These are phyloP conservation scores for Sinella curviseta DNA, from an alignment of 1,140 invertebrate species.

Conservation along the genomic window DNA sequence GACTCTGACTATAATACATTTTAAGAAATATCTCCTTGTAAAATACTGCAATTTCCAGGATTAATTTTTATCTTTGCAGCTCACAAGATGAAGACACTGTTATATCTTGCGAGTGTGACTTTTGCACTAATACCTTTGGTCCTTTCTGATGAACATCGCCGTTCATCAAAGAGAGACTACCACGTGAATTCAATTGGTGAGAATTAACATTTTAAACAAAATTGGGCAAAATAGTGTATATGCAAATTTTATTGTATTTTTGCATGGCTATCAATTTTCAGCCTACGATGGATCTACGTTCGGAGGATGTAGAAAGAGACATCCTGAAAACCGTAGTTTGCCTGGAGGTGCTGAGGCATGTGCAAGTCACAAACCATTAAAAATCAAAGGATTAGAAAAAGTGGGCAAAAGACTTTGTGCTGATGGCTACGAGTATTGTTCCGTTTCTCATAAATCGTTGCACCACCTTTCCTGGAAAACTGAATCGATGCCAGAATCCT, in stretches of 20 bases:
- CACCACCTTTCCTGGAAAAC: constrained; percentile 17
- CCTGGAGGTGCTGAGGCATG: constrained; percentile 6
- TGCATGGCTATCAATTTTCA: neutral
- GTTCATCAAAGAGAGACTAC: neutral
- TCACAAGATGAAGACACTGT: neutral
- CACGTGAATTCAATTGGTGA: constrained; percentile 2
- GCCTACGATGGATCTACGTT: neutral
- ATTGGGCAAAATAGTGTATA: neutral
- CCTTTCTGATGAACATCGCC: neutral
- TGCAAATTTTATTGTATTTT: neutral
- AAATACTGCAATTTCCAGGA: neutral
- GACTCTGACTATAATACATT: too few relatives aligned
- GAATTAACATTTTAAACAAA: neutral
- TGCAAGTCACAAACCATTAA: constrained; percentile 13
- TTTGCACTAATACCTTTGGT: neutral
- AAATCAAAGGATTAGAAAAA: constrained; percentile 1
- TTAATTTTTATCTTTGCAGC: neutral
- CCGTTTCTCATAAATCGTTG: neutral
- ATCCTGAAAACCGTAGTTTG: neutral
- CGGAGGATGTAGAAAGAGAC: constrained; percentile 12
- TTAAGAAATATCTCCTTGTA: too few relatives aligned
- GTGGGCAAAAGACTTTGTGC: constrained; percentile 2
- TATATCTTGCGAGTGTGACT: neutral
- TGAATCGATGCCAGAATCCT: neutral
- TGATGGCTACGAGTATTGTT: neutral